Percentiles rank a stretch among this genome's conserved stretches.
These are phyloP conservation scores for Meloidogyne exigua DNA, from an alignment of 1,140 invertebrate genomes.

Conservation along the genomic window DNA sequence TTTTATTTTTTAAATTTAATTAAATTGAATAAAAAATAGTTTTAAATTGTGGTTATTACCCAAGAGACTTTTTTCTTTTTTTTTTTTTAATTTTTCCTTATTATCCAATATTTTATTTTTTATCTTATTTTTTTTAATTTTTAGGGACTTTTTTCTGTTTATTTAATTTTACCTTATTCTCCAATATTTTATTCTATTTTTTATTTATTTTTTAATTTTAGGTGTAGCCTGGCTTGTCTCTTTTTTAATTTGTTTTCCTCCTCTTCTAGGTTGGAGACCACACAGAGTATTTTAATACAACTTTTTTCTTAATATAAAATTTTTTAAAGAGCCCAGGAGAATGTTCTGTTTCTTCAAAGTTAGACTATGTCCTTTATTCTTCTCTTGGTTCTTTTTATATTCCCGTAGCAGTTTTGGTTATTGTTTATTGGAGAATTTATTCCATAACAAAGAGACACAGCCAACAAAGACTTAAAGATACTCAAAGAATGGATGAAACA, in stretches of 20 bases:
- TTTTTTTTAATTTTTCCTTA: too few species aligned
- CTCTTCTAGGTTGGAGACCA: constrained; percentile 83
- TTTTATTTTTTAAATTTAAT: too few species aligned
- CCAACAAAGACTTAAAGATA: constrained; percentile 63
- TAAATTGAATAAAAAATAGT: too few species aligned
- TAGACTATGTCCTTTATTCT: constrained; percentile 67
- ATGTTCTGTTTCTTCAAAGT: constrained; percentile 65
- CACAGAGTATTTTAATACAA: constrained; percentile 7
- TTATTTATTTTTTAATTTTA: constrained; percentile 66
- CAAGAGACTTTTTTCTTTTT: too few species aligned
- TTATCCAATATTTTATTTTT: too few species aligned
- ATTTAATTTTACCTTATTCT: too few species aligned
- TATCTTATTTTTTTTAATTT: too few species aligned
- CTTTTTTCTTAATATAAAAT: neutral
- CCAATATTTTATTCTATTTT: too few species aligned
- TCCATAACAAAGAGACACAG: constrained; percentile 63
- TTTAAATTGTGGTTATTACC: too few species aligned
- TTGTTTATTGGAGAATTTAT: constrained; percentile 67
- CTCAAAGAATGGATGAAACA: constrained; percentile 55
- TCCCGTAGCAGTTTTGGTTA: constrained; percentile 66
- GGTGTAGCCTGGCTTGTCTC: constrained; percentile 85
- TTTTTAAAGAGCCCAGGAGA: constrained; percentile 30
- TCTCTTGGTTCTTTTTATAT: constrained; percentile 67
- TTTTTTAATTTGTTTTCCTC: constrained; percentile 89
- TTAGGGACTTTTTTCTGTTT: too few species aligned